phyloP scores from a whole-genome alignment of 1,140 invertebrate species.

The Riptortus pedestris region DNA sequence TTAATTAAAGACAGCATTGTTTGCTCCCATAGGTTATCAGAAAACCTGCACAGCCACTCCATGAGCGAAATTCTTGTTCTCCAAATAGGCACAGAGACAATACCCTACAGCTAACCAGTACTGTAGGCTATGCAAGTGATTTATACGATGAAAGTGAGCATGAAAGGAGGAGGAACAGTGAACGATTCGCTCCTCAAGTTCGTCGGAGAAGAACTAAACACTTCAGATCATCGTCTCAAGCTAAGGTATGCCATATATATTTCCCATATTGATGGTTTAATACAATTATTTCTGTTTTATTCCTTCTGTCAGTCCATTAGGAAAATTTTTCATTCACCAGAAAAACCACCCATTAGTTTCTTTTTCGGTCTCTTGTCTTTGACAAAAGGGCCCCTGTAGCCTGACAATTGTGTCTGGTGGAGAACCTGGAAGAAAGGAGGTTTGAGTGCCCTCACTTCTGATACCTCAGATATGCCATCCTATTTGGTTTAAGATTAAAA shows the following conservation, averaged over 20 bases:
- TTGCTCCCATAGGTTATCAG: background rate
- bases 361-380: too few species aligned
- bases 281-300: background rate
- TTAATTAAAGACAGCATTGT: background rate
- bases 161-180: slow-evolving; percentile 42
- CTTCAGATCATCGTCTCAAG: slow-evolving; percentile 8
- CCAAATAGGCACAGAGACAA: slow-evolving; percentile 39
- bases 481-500: too few species aligned
- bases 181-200: slow-evolving; percentile 40
- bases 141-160: slow-evolving; percentile 39
- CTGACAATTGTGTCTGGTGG: too few species aligned
- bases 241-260: background rate
- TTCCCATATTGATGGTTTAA: background rate
- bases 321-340: too few species aligned
- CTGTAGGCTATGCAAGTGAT: slow-evolving; percentile 28
- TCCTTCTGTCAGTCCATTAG: background rate
- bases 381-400: too few species aligned
- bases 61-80: slow-evolving; percentile 36
- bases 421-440: too few species aligned
- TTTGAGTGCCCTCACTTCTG: too few species aligned
- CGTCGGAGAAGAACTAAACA: slow-evolving; percentile 21
- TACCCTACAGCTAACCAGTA: slow-evolving; percentile 28
- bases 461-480: too few species aligned
- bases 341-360: too few species aligned
- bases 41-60: slow-evolving; percentile 41